Evolutionary conservation across 2,797 vertebrate species (phyloP), one percentile per base, ranked within the genome.

Genomic region (Adelosebastes latens): DNA sequence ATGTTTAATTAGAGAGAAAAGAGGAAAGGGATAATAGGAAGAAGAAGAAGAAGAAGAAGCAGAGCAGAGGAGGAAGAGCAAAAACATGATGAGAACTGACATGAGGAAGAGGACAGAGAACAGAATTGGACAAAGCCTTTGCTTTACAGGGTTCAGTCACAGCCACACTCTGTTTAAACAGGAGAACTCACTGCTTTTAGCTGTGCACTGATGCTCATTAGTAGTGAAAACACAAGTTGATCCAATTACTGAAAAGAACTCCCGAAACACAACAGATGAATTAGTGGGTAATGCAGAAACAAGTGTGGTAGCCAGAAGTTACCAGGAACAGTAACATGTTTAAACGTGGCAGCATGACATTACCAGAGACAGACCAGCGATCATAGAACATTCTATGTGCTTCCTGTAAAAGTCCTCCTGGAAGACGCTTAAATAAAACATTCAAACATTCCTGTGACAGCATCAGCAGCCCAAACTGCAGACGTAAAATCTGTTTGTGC

Each of bases 1-100:
- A 76, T 66, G 25, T 52, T 64, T 70, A 78, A 79, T 76, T 24
- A 59, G 27, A 31, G 60, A 65, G 18, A 62, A 53, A 71, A 82
- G 72, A 14, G 63, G n/a, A 24, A n/a, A 34, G 14, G 9, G 8
- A 53, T 5, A 32, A 49, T 49, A 39, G 36, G 14, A 60, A 34
- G 8, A 29, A 18, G 22, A 73, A 61, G 55, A 24, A n/a, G 52
- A 56, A 25, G 49, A 52, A 13, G 36, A 39, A 39, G 36, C 36
- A 39, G 36, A 39, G 36, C 36, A 39, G 36, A 14, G 36, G 36
- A 39, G 36, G 36, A 39, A 39, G 36, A 39, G 36, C 36, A 39
- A 39, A 39, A 39, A 39, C 36, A 39, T 39, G 36, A 39, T 25
- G 46, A 42, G 18, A 70, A 46, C 5, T 25, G 13, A 72, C 31